phyloP scores from a whole-genome alignment of 1,140 invertebrate genomes.

The Drusus annulatus region DNA sequence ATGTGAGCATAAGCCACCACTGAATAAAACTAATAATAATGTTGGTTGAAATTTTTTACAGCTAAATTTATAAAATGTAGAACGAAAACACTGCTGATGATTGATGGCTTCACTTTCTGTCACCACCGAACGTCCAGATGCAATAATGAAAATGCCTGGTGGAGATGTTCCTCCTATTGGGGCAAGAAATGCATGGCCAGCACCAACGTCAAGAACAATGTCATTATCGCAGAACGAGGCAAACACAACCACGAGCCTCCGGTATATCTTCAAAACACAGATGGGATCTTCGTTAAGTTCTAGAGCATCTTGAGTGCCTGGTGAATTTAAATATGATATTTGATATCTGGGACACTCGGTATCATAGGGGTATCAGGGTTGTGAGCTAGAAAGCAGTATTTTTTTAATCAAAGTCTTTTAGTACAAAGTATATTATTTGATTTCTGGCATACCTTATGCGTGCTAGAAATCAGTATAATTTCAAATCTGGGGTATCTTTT shows the following conservation, averaged over 20 bases:
- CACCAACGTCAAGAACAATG: not conserved
- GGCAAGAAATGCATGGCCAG: not conserved
- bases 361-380: no score
- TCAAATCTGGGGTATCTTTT: no score
- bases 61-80: slow-evolving; percentile 20
- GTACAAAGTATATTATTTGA: no score
- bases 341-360: no score
- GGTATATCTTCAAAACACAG: not conserved
- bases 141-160: not conserved
- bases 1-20: no score
- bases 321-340: no score
- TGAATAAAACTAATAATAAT: no score
- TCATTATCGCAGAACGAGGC: not conserved
- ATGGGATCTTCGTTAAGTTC: slow-evolving; percentile 11
- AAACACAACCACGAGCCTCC: slow-evolving; percentile 13
- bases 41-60: not conserved
- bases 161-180: slow-evolving; percentile 30
- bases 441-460: no score
- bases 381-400: no score
- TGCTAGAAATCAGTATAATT: no score
- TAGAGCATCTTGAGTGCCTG: not conserved
- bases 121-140: not conserved
- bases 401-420: no score
- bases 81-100: slow-evolving; percentile 26
- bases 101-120: slow-evolving; percentile 22